Base-by-base conservation (phyloP, 2,797 vertebrate species). In the Distichodus sexfasciatus region DNA sequence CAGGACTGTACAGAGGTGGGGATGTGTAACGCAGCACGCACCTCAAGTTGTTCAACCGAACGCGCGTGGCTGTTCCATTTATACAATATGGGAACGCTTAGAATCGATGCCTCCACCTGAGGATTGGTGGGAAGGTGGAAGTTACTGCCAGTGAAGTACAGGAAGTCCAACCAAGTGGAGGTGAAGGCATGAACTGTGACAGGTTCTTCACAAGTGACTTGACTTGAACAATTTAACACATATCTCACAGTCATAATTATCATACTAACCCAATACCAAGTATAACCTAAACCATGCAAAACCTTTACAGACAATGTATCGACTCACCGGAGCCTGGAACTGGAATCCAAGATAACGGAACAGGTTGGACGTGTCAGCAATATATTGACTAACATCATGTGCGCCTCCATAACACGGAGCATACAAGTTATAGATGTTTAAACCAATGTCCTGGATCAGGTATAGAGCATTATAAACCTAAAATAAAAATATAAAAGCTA, bases 381-480 rank as follows among this genome's bases (percentile, higher is more conserved):
- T 12, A 0, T 76, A 80, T 48, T 28, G 51, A 4, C 10, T 24
- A 17, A 51, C 41, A 24, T 51, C 67, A 36, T 53, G 38, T 2
- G 21, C 17, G 7, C 60, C 43, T 31, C 75, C 58, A 44, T 70
- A 69, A 40, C 77, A 79, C 10, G 68, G 36, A 1, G 46, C 53
- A 28, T 51, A 51, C 55, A 82, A 63, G 55, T 76, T 60, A 70
- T 78, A 79, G 43, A 77, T 38, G 33, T 81, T 81, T 36, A 85
- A 69, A 40, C 81, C 81, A 53, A 69, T 77, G 8, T 71, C 47
- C 23, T 77, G 50, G 40, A 77, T 60, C 55, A 75, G 9, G n/a
- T 12, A 57, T 14, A 67, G 33, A 8, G 63, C 67, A 33, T 51
- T 12, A 6, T 7, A 53, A 15, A 81, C 36, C 76, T 78, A 62